These are phyloP conservation scores for Terebella lapidaria DNA, from an alignment of 2,888 invertebrate species.

Conservation along the genomic window DNA sequence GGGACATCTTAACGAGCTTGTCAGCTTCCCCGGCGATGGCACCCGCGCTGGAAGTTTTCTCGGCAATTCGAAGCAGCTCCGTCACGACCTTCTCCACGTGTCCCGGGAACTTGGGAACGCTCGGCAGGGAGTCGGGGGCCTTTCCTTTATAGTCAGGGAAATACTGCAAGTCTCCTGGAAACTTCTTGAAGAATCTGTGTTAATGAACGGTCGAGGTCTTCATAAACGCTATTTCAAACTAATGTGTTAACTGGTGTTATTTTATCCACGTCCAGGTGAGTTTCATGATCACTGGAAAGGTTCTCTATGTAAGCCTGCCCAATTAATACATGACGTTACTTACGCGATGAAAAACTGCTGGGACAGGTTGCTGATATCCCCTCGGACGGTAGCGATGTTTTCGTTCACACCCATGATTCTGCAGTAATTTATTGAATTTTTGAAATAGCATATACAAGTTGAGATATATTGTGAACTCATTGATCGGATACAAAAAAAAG, in stretches of 20 bases:
- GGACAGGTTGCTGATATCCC: background rate
- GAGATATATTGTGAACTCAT: background rate
- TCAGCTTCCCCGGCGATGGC: background rate
- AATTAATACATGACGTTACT: too few relatives aligned
- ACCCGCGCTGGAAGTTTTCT: background rate
- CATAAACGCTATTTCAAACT: background rate
- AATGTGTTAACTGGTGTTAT: background rate
- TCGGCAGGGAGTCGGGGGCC: background rate
- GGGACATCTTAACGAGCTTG: background rate
- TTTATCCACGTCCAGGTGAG: too few relatives aligned
- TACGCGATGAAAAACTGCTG: background rate
- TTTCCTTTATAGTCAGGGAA: constrained; percentile 1
- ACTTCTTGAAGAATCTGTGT: constrained; percentile 2
- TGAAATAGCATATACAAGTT: background rate
- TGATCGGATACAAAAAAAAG: background rate
- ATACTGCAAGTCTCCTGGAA: background rate
- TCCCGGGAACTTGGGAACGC: background rate
- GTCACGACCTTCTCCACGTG: background rate
- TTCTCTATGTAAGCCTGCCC: too few relatives aligned
- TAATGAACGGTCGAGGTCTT: background rate
- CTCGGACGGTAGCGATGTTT: background rate
- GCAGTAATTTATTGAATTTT: background rate
- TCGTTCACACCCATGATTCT: background rate
- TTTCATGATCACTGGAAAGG: too few relatives aligned
- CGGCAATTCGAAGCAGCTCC: background rate